Conservation (phyloP, 2,888 invertebrate genomes). For the Ormyrus rosae region DNA sequence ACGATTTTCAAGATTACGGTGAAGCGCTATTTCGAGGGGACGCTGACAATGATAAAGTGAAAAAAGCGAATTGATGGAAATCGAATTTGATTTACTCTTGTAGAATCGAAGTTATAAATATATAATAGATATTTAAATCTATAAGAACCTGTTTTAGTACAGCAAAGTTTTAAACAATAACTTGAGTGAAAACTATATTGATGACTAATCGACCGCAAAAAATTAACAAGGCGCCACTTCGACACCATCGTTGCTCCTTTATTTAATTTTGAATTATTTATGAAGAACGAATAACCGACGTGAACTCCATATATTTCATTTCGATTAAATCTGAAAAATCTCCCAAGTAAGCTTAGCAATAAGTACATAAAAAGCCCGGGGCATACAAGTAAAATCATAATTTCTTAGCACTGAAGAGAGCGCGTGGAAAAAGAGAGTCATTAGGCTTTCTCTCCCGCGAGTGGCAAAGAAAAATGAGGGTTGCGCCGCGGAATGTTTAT, state of each 20-base stretch:
- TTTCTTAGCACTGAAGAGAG: neutral
- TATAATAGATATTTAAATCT: too few relatives aligned
- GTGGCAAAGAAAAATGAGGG: conserved; percentile 27
- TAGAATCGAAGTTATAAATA: too few relatives aligned
- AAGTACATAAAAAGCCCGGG: neutral
- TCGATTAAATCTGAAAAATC: conserved; percentile 10
- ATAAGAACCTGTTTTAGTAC: too few relatives aligned
- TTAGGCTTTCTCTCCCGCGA: conserved; percentile 3
- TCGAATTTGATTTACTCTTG: too few relatives aligned
- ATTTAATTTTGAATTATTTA: too few relatives aligned
- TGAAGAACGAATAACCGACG: too few relatives aligned
- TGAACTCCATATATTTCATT: neutral
- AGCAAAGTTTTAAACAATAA: too few relatives aligned
- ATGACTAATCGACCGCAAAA: too few relatives aligned
- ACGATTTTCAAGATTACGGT: conserved; percentile 66
- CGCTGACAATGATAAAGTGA: conserved; percentile 15
- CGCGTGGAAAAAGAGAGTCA: conserved; percentile 6
- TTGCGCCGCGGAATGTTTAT: conserved; percentile 38
- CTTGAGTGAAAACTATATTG: too few relatives aligned
- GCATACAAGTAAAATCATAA: conserved; percentile 24
- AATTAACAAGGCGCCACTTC: too few relatives aligned
- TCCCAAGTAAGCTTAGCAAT: neutral
- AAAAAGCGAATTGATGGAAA: conserved; percentile 54
- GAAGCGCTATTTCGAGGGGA: conserved; percentile 56
- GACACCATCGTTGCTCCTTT: too few relatives aligned